Evolutionary conservation across 2,888 invertebrate species (phyloP).

Genomic region (Ophioninae sp.): DNA sequence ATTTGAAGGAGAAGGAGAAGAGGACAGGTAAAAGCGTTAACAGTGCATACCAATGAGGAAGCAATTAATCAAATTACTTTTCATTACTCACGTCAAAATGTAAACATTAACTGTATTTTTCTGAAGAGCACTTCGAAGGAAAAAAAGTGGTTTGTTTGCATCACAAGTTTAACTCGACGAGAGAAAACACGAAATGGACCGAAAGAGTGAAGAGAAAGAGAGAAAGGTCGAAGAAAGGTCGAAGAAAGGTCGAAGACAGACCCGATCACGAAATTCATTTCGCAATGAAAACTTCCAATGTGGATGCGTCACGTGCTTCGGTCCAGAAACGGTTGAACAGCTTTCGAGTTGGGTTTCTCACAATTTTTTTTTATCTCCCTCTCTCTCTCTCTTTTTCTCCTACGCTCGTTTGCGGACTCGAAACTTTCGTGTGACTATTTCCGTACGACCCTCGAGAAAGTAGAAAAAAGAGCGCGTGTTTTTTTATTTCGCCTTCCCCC

Average conservation of each 20-base stretch:
- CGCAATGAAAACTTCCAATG: slow-evolving; percentile 34
- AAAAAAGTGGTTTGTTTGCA: too few relatives aligned
- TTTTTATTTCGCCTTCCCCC: neutral
- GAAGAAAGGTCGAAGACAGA: slow-evolving; percentile 13
- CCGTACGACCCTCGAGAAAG: slow-evolving; percentile 58
- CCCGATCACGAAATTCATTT: slow-evolving; percentile 39
- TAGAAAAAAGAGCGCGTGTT: slow-evolving; percentile 4
- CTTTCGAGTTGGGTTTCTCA: slow-evolving; percentile 14
- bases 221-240: slow-evolving; percentile 24
- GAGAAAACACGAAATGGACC: neutral
- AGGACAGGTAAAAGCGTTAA: too few relatives aligned
- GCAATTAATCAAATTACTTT: too few relatives aligned
- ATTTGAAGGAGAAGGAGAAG: too few relatives aligned
- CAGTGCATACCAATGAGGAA: too few relatives aligned
- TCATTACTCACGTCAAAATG: too few relatives aligned
- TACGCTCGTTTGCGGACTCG: slow-evolving; percentile 11
- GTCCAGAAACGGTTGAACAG: slow-evolving; percentile 17
- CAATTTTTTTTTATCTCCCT: neutral
- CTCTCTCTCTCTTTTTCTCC: neutral
- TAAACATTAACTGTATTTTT: too few relatives aligned
- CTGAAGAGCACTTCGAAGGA: too few relatives aligned
- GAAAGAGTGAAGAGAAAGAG: neutral
- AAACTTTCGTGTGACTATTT: slow-evolving; percentile 60
- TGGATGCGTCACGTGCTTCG: slow-evolving; percentile 36
- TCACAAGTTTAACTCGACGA: neutral